Conservation (phyloP, 2,113 vertebrate species). For the Tenebrosternarchus preto region DNA sequence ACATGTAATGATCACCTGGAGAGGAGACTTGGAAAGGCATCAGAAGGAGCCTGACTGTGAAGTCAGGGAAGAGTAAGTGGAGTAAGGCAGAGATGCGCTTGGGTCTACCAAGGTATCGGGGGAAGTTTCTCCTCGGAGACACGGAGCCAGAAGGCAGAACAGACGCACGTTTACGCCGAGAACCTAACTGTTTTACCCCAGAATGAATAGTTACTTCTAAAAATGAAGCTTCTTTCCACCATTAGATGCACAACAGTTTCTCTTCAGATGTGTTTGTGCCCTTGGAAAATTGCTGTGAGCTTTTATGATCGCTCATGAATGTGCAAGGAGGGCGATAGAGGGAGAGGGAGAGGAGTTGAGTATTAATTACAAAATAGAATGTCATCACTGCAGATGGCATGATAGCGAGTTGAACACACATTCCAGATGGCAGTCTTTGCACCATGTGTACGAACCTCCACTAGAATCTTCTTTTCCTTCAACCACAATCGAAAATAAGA, state of each 20-base stretch:
- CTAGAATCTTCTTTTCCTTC: background rate
- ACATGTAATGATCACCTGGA: background rate
- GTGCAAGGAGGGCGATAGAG: background rate
- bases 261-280: slow-evolving; percentile 52
- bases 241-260: slow-evolving; percentile 53
- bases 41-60: background rate
- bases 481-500: background rate
- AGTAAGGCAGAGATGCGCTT: background rate
- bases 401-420: slow-evolving; percentile 42
- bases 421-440: slow-evolving; percentile 63
- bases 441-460: slow-evolving; percentile 34
- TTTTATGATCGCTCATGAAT: slow-evolving; percentile 27
- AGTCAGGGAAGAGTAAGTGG: background rate
- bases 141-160: background rate
- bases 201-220: background rate
- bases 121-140: background rate
- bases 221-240: background rate
- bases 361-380: slow-evolving; percentile 54
- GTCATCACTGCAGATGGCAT: slow-evolving; percentile 60
- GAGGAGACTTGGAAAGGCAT: background rate
- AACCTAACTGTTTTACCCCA: background rate
- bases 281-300: slow-evolving; percentile 58
- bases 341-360: slow-evolving; percentile 45
- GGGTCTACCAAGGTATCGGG: background rate
- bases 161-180: background rate